Base-by-base conservation (phyloP, 2,113 vertebrate genomes). In the Bombycilla garrulus region DNA sequence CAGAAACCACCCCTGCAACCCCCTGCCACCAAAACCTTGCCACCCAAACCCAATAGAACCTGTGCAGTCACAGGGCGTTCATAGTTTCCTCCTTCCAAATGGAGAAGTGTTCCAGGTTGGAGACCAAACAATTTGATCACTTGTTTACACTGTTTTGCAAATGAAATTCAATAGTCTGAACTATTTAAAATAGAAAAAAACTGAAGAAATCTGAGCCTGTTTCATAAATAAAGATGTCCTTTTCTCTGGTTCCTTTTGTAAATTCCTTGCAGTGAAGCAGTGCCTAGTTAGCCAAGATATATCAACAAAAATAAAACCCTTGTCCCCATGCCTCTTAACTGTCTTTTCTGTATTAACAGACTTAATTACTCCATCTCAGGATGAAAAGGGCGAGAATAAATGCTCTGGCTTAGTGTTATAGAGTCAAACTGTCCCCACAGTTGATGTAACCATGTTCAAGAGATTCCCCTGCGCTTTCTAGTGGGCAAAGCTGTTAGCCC, bases 31-130 rank as follows among this genome's bases (percentile, higher is more conserved):
- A 56, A 66, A 74, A 38, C 50, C 69, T 33, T 15, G 15, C 28
- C 28, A 23, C 2, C 1, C 2, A 9, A 25, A 16, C 9, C 36
- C 47, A 24, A 0, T 7, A 16, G 19, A 70, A 4, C 10, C 31
- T 26, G 29, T 33, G 36, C n/a, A 66, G 28, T 36, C 40, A 76
- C 15, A 13, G 1, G 1, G 38, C 11, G 21, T 65, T 91, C 15
- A 8, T 15, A 10, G 44, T 60, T 26, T 73, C 36, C 17, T 74
- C 25, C 28, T 57, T 69, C 44, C 33, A 45, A 51, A 45, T 54
- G 56, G 21, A 44, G 26, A 69, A 51, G 22, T 16, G 31, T 40
- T 36, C 16, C 70, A 26, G 42, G 17, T 8, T 72, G 70, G 26
- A 62, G 12, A 89, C 26, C 42, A 45, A 67, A 82, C 35, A 18